Evolutionary conservation across 1,140 invertebrate genomes (phyloP), one percentile per base, ranked within the genome.

Genomic region (Zaprionus tsacasi): DNA sequence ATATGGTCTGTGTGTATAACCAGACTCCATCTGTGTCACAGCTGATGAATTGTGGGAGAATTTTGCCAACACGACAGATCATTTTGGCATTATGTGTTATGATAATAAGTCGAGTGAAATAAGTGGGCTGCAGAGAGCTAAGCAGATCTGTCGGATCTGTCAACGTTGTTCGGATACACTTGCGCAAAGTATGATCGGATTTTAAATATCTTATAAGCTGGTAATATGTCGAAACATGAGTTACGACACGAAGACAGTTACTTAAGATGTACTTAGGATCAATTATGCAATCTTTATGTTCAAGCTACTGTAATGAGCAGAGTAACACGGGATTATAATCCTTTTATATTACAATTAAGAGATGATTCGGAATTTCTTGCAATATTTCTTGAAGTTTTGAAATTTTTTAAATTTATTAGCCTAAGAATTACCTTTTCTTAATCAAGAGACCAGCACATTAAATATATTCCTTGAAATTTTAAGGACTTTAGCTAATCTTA

Each of bases 1-100:
- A 21, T 21, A 21, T 21, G 21, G 21, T 21, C 1, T 21, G 3
- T 48, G 8, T 50, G 0, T 35, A 35, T 25, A 50, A 17, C 2
- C 35, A 45, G 45, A 35, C 38, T 45, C 38, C 33, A 61, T 33
- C 68, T 63, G 38, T 66, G 43, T 52, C 60, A 63, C 59, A 63
- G 50, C 27, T 15, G 50, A 71, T 83, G 73, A 83, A 80, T 85
- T 85, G 81, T 83, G 81, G 70, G 81, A 83, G 81, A 85, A 80
- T 83, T 67, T 67, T 57, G 67, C 61, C 59, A 70, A 68, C 70
- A 75, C 65, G 38, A 45, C 38, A 55, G 40, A 17, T 48, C 38
- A 63, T 63, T 56, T 38, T 70, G 66, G 66, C 59, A 63, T 70
- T 57, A 50, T 33, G 27, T 57, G 15, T 61, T 70, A 74, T 70